Percentiles rank a stretch among this genome's conserved stretches.
Conservation (phyloP, 2,888 invertebrate genomes). For the Cistogaster globosa region DNA sequence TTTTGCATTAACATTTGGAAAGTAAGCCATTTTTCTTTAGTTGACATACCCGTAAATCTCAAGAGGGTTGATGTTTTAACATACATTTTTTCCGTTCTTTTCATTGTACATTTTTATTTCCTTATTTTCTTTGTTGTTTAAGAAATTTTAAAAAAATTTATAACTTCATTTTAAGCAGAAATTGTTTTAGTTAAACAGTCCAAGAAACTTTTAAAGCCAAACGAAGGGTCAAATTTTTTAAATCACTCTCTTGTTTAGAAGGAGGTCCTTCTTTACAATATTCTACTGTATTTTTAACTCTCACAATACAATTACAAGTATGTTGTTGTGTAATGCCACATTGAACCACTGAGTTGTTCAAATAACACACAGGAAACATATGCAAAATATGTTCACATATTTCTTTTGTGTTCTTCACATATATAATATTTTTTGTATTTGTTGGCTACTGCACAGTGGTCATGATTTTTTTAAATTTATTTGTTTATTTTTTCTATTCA, state of each 20-base stretch:
- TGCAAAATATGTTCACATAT: slow-evolving; percentile 62
- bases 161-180: slow-evolving; percentile 40
- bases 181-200: background rate
- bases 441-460: slow-evolving; percentile 29
- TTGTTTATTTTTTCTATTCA: background rate
- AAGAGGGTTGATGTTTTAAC: slow-evolving; percentile 57
- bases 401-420: slow-evolving; percentile 11
- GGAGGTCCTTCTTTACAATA: background rate
- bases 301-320: slow-evolving; percentile 49
- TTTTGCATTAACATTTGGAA: slow-evolving; percentile 44
- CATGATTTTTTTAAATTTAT: too few species aligned
- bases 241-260: background rate
- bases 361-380: slow-evolving; percentile 66
- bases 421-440: background rate
- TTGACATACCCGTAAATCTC: slow-evolving; percentile 67
- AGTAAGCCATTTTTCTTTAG: slow-evolving; percentile 56
- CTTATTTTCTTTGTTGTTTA: slow-evolving; percentile 59
- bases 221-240: background rate
- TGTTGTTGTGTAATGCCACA: slow-evolving; percentile 48
- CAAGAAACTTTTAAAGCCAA: background rate
- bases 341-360: slow-evolving; percentile 28
- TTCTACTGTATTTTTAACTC: slow-evolving; percentile 26
- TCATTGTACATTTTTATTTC: background rate
- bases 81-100: slow-evolving; percentile 14
- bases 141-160: slow-evolving; percentile 65